These are phyloP conservation scores for Harpalus rubripes DNA, from an alignment of 2,888 invertebrate genomes.

Conservation along the genomic window DNA sequence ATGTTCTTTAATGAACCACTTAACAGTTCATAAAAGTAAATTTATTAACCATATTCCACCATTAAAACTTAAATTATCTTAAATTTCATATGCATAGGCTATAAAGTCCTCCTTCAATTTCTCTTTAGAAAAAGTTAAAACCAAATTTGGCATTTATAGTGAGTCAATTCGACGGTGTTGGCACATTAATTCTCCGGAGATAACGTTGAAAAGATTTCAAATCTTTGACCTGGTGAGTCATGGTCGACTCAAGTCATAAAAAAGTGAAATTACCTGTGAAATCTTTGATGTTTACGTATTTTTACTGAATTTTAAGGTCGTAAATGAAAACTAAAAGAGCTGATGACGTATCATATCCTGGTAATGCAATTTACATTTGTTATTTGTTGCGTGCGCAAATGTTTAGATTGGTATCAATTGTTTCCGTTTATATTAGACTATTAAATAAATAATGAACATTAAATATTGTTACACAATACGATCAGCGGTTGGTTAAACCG, in stretches of 20 bases:
- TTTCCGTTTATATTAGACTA: neutral
- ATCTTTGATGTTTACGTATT: conserved; percentile 41
- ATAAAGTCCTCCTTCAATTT: no score
- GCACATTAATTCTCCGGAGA: conserved; percentile 26
- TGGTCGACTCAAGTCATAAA: conserved; percentile 16
- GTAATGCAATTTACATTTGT: conserved; percentile 2
- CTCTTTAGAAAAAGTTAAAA: conserved; percentile 27
- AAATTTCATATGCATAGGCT: neutral
- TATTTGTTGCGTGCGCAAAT: neutral
- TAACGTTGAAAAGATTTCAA: conserved; percentile 6
- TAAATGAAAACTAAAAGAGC: conserved; percentile 53
- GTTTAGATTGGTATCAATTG: neutral
- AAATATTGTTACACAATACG: no score
- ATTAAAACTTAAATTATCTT: neutral
- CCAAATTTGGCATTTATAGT: conserved; percentile 2
- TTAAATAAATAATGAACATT: neutral
- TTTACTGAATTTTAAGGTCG: conserved; percentile 49
- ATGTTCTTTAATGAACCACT: neutral
- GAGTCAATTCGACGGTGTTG: conserved; percentile 1
- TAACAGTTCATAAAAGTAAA: neutral
- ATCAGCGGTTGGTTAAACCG: no score
- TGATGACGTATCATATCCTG: conserved; percentile 36
- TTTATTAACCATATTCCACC: neutral
- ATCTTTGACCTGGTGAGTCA: conserved; percentile 43
- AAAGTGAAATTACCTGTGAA: conserved; percentile 47